Conservation (phyloP, 53 echinoderm and acorn worm genomes). For the Temnopleurus reevesii region DNA sequence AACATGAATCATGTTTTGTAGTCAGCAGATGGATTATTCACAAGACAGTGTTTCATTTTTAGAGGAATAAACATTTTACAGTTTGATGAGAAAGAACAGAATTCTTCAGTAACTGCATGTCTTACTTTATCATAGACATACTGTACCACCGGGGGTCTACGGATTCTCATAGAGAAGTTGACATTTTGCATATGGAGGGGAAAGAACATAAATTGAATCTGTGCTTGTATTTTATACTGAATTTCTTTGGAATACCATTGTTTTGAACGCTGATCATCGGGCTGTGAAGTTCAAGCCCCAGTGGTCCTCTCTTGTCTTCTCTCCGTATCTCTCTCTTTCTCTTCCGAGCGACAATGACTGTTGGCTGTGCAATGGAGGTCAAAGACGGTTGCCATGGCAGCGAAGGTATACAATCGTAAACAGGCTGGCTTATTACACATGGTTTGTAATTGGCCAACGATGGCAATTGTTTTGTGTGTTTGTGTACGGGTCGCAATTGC, state of each 20-base stretch:
- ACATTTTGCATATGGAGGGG: not conserved
- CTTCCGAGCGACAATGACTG: conserved; percentile 19
- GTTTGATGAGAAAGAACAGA: too few relatives aligned
- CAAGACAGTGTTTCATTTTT: too few relatives aligned
- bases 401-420: conserved; percentile 49
- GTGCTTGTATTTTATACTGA: conserved; percentile 4
- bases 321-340: not conserved
- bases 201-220: not conserved
- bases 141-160: too few relatives aligned
- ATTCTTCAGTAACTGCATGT: too few relatives aligned
- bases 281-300: conserved; percentile 11
- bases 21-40: too few relatives aligned
- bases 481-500: not conserved
- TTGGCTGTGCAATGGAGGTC: conserved; percentile 53
- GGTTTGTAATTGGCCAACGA: not conserved
- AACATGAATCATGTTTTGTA: too few relatives aligned
- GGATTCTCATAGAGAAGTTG: too few relatives aligned
- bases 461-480: conserved; percentile 36
- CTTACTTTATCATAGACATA: too few relatives aligned
- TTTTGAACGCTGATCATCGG: not conserved
- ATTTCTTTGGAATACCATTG: not conserved
- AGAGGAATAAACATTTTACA: too few relatives aligned
- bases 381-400: conserved; percentile 54
- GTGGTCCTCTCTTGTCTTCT: not conserved
- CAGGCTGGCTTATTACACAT: conserved; percentile 17